Base-by-base conservation (phyloP, 1,140 invertebrate species). In the Coboldia fuscipes region DNA sequence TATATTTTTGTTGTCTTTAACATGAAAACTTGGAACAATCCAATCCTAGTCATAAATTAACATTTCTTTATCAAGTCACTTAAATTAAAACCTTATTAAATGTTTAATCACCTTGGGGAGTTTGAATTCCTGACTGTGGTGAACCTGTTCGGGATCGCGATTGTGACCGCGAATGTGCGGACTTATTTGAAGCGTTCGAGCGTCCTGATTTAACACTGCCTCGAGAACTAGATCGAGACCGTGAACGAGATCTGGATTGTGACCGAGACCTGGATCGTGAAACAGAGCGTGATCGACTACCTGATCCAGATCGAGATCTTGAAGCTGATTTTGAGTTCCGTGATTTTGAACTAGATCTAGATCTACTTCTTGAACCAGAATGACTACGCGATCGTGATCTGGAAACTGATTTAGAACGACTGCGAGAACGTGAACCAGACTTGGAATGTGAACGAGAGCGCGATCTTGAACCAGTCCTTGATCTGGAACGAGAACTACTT, bases 211-310 rank as follows among this genome's bases (percentile, higher is more conserved):
- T n/a, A n/a, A n/a, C n/a, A n/a, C 37, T 21, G 1, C 56, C 58
- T 4, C 51, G 49, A 6, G 52, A 55, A 6, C 50, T 31, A 4
- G 50, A 55, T 10, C 37, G 33, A 6, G 52, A 56, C 3, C 54
- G 31, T 18, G 40, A 39, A 42, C 52, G 40, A 2, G 53, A 58
- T 9, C 54, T 46, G 1, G 55, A 57, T 19, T 36, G 21, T 19
- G 40, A 43, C 7, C 43, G 35, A 12, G 41, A 42, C 14, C 33
- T 19, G 9, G 28, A 36, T 3, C 35, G 12, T n/a, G 18, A 21
- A n/a, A n/a, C 30, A 2, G 49, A 60, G 32, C 50, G 43, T 0
- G 60, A 62, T 2, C 53, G 44, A 0, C 60, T 61, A 10, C 40
- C 33, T 15, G 48, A 50, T 18, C 41, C 23, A 1, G 48, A 49